Conservation (phyloP, 2,113 vertebrate species). For the Tetrao urogallus region DNA sequence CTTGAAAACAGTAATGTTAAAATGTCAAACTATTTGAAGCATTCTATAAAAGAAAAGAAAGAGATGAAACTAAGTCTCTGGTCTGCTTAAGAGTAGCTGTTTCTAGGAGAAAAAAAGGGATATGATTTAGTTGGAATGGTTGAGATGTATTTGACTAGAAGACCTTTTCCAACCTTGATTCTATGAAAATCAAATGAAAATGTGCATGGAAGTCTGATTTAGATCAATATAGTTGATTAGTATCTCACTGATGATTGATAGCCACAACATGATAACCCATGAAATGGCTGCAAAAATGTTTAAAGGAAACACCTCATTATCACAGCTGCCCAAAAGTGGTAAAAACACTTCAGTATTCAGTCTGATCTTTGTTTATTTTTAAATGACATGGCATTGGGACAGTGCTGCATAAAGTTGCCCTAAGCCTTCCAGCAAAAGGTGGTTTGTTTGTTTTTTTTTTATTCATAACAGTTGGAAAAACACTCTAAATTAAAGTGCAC, state of each 20-base stretch:
- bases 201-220: background rate
- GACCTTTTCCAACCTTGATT: too few species aligned
- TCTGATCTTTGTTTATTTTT: slow-evolving; percentile 8
- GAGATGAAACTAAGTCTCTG: background rate
- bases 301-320: background rate
- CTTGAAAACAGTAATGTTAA: background rate
- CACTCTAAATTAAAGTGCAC: background rate
- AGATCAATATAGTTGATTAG: background rate
- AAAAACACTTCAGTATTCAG: background rate
- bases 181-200: background rate
- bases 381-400: background rate
- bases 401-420: slow-evolving; percentile 22
- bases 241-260: background rate
- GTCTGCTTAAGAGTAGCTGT: background rate
- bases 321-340: background rate
- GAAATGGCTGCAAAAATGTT: background rate
- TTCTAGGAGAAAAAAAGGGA: background rate
- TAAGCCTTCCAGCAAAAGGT: slow-evolving; percentile 10
- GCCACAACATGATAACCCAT: background rate
- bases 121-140: too few species aligned
- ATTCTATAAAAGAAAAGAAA: background rate
- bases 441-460: background rate
- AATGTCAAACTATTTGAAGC: background rate
- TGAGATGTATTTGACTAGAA: too few species aligned
- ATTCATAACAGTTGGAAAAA: slow-evolving; percentile 56